Conservation (phyloP, 2,113 vertebrate species). For the Clarias gariepinus region DNA sequence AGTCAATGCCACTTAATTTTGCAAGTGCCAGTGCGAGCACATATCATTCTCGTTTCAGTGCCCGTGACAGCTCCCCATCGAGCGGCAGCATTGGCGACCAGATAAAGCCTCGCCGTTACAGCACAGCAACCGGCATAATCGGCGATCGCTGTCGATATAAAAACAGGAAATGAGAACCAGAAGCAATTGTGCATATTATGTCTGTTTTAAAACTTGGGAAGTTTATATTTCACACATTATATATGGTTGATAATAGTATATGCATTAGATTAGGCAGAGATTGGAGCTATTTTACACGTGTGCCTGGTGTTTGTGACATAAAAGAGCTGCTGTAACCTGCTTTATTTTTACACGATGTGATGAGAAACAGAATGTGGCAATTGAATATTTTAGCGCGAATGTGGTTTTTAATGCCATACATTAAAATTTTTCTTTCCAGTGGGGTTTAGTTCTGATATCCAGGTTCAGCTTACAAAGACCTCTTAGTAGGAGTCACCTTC, state of each 20-base stretch:
- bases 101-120: constrained; percentile 17
- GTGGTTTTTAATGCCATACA: neutral
- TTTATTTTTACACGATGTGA: constrained; percentile 18
- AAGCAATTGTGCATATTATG: neutral
- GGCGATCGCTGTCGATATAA: neutral
- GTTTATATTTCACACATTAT: neutral
- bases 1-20: constrained; percentile 40
- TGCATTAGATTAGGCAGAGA: neutral
- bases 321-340: neutral
- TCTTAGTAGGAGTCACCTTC: constrained; percentile 46
- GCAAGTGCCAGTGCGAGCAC: constrained; percentile 25
- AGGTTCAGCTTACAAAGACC: constrained; percentile 35
- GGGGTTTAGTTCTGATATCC: constrained; percentile 20
- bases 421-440: neutral
- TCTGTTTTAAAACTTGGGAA: neutral
- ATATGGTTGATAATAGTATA: neutral
- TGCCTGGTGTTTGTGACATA: neutral
- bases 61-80: constrained; percentile 33
- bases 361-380: constrained; percentile 4
- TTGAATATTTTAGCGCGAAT: neutral
- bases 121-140: constrained; percentile 24
- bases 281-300: neutral
- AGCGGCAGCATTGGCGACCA: constrained; percentile 1
- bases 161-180: neutral
- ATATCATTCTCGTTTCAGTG: constrained; percentile 41